Evolutionary conservation across 2,797 vertebrate species (phyloP), one percentile per base, ranked within the genome.

Genomic region (Chanos chanos): DNA sequence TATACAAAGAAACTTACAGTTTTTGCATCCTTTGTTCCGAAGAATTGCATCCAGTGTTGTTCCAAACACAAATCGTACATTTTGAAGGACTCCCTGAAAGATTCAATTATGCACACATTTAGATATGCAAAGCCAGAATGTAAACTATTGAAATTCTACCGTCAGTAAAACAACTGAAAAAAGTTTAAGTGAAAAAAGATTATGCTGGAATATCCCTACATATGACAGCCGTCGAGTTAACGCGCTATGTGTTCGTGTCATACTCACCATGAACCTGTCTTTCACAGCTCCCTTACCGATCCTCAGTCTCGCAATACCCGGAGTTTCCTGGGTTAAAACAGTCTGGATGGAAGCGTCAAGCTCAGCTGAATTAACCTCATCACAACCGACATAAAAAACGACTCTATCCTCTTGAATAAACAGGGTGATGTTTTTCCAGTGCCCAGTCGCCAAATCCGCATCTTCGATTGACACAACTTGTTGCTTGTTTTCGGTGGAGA

Each of bases 1-100:
- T 13, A 8, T 4, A 7, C 7, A 22, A 39, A 16, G 25, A 15
- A 22, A 95, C 95, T 96, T 87, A 99, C 96, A 87, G 77, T 83
- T 94, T 48, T 94, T 91, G 78, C 97, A 99, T 79, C 96, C 97
- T 89, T 98, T 97, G 86, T 99, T 98, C 81, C 94, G 90, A 58
- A 99, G 84, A 73, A 99, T 94, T 44, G 93, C 92, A 56, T 97
- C 93, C 73, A 96, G 80, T 5, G 93, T 94, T 28, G 97, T 96
- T 85, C 96, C 94, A 74, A 99, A 99, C 48, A 99, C 95, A 81
- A 99, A 98, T 31, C 93, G 89, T 74, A 99, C 91, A 34, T 97
- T 99, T 86, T 99, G 96, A 28, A 99, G 91, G 67, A 94, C 89
- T 76, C 97, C 97, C 97, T 99, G 87, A 85, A 45, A 4, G n/a